phyloP scores from a whole-genome alignment of 2,113 vertebrate species.

The Laticauda laticaudata region DNA sequence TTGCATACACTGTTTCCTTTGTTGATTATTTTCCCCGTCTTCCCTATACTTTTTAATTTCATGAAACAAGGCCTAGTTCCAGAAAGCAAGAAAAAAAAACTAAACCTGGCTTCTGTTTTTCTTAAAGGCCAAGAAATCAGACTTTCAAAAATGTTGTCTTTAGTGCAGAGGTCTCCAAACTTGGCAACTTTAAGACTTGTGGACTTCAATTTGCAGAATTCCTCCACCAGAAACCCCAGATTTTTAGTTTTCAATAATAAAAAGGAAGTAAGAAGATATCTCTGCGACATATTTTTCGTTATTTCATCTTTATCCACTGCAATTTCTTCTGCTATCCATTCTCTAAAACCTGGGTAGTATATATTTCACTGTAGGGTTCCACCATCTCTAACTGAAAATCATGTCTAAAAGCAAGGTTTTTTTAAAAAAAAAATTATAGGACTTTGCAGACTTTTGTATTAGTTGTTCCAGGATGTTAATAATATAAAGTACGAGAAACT shows the following conservation, averaged over 20 bases:
- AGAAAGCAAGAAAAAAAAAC: slow-evolving; percentile 60
- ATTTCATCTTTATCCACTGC: slow-evolving; percentile 4
- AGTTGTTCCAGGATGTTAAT: neutral
- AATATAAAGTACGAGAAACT: neutral
- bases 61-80: slow-evolving; percentile 62
- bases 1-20: slow-evolving; percentile 52
- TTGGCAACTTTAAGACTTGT: too few relatives aligned
- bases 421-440: neutral
- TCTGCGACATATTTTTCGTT: slow-evolving; percentile 52
- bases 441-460: neutral
- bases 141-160: slow-evolving; percentile 69
- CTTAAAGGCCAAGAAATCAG: slow-evolving; percentile 69
- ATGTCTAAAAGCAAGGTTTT: neutral
- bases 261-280: slow-evolving; percentile 3
- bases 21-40: slow-evolving; percentile 39
- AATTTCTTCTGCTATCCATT: neutral
- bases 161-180: neutral
- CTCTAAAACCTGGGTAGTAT: slow-evolving; percentile 31
- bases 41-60: slow-evolving; percentile 58
- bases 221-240: slow-evolving; percentile 21
- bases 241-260: slow-evolving; percentile 22
- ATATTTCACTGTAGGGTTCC: slow-evolving; percentile 6
- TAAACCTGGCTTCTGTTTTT: slow-evolving; percentile 67
- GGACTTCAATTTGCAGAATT: too few relatives aligned
- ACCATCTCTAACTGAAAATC: slow-evolving; percentile 10